Evolutionary conservation across 2,113 vertebrate genomes (phyloP).

Genomic region (Zosterops japonicus): DNA sequence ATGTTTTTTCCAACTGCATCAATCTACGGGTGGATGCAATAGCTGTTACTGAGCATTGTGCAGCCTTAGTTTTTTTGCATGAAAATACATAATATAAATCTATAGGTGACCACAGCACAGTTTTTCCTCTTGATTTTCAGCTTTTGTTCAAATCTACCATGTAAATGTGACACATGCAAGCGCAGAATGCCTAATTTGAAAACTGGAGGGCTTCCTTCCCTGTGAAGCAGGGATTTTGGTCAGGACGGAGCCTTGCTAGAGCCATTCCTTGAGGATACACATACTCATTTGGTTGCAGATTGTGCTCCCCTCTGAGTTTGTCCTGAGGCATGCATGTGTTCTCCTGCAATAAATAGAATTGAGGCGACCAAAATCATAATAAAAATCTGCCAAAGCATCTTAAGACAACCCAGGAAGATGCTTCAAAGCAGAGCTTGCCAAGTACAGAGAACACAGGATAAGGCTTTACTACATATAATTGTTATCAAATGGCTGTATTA

Average conservation of each 20-base stretch:
- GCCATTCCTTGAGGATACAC: not conserved
- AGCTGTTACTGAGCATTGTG: not conserved
- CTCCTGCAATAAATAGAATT: not conserved
- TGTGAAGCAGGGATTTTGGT: not conserved
- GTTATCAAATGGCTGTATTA: not conserved
- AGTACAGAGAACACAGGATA: not conserved
- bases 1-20: not conserved
- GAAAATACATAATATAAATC: not conserved
- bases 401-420: not conserved
- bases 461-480: not conserved
- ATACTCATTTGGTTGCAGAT: not conserved
- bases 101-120: fast-evolving
- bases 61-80: not conserved
- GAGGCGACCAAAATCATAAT: not conserved
- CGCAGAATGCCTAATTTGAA: not conserved
- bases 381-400: not conserved
- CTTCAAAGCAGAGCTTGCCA: not conserved
- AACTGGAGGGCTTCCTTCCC: not conserved
- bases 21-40: not conserved
- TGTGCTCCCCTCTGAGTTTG: not conserved
- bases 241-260: not conserved
- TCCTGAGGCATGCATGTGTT: not conserved
- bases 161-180: not conserved
- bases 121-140: not conserved
- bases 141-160: not conserved